Conservation (phyloP, 2,113 vertebrate genomes). For the Cepphus grylle region DNA sequence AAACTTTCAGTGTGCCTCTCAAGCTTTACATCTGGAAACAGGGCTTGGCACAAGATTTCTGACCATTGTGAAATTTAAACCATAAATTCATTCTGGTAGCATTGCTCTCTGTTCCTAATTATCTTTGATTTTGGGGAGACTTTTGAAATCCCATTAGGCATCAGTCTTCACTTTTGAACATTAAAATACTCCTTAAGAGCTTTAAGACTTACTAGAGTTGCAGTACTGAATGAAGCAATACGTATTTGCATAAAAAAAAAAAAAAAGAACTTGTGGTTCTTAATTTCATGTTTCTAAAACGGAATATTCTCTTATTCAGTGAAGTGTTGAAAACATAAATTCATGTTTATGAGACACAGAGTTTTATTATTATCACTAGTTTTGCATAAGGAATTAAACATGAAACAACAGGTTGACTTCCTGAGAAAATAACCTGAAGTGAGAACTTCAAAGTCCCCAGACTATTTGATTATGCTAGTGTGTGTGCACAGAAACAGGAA, state of each 20-base stretch:
- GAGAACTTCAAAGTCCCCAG: neutral
- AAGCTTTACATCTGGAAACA: neutral
- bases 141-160: neutral
- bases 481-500: neutral
- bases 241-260: neutral
- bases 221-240: neutral
- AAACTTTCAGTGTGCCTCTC: neutral
- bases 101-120: neutral
- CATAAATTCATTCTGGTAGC: neutral
- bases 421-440: constrained; percentile 1
- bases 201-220: neutral
- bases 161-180: neutral
- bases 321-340: neutral
- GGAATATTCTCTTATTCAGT: neutral
- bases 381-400: neutral
- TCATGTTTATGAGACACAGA: neutral
- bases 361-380: neutral
- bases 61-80: neutral
- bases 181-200: neutral
- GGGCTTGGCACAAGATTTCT: neutral
- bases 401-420: neutral
- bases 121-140: neutral
- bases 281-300: neutral
- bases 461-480: neutral
- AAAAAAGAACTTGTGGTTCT: neutral